Percentiles rank a stretch among this genome's conserved stretches.
Evolutionary conservation across 2,113 vertebrate species (phyloP).

Genomic region (Gavia stellata): DNA sequence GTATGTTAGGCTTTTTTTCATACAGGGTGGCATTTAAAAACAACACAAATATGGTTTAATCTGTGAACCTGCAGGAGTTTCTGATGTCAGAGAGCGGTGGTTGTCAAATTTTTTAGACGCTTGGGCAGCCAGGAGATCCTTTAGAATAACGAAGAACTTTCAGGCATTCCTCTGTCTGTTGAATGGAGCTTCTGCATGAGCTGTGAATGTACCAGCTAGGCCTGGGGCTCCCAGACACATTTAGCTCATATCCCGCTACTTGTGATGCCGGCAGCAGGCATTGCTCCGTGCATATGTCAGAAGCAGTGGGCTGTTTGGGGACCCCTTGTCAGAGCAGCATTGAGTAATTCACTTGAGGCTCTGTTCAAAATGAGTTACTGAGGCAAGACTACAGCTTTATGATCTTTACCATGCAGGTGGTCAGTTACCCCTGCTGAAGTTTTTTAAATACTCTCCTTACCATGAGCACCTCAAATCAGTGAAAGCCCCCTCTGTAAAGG

Average conservation of each 20-base stretch:
- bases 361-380: background rate
- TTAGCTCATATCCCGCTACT: background rate
- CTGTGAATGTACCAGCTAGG: background rate
- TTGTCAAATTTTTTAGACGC: background rate
- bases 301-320: background rate
- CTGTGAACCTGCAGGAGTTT: background rate
- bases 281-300: rapidly evolving
- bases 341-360: background rate
- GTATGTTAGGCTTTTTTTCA: background rate
- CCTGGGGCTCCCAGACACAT: background rate
- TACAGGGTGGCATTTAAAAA: background rate
- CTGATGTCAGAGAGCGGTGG: background rate
- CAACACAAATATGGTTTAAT: background rate
- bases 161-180: background rate
- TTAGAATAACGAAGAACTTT: background rate
- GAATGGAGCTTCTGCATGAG: background rate
- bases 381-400: background rate
- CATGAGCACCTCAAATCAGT: background rate
- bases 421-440: background rate
- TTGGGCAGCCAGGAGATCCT: background rate
- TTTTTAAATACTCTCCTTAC: background rate
- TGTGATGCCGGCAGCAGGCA: background rate
- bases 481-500: background rate
- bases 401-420: rapidly evolving
- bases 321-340: background rate